phyloP scores from a whole-genome alignment of 2,888 invertebrate species.

The Plutella xylostella region DNA sequence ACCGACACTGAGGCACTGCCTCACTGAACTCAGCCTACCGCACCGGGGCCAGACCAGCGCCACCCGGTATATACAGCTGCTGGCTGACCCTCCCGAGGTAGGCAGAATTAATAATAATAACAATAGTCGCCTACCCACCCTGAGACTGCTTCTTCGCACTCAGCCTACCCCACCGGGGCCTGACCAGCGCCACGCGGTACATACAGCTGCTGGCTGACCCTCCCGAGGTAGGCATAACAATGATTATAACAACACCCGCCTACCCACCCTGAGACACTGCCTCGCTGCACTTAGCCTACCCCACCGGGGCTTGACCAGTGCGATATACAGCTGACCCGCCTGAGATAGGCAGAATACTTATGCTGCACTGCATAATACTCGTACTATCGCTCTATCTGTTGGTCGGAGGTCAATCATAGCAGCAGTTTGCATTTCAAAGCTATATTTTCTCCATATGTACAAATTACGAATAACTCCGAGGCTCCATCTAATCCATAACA shows the following conservation, averaged over 20 bases:
- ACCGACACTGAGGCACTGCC: slow-evolving; percentile 49
- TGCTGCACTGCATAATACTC: too few relatives aligned
- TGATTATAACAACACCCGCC: too few relatives aligned
- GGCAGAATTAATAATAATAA: too few relatives aligned
- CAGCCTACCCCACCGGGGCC: slow-evolving; percentile 46
- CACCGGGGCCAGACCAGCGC: slow-evolving; percentile 82
- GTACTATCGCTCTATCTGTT: too few relatives aligned
- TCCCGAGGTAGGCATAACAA: slow-evolving; percentile 81
- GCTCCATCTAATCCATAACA: too few relatives aligned
- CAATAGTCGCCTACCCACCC: slow-evolving; percentile 37
- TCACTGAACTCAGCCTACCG: slow-evolving; percentile 51
- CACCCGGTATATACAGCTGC: slow-evolving; percentile 87
- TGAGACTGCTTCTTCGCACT: slow-evolving; percentile 58
- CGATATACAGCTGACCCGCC: slow-evolving; percentile 91
- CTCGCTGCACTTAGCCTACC: slow-evolving; percentile 53
- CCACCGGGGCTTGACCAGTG: slow-evolving; percentile 79
- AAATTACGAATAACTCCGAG: too few relatives aligned
- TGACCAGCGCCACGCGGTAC: slow-evolving; percentile 91
- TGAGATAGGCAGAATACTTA: slow-evolving; percentile 79
- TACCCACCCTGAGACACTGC: slow-evolving; percentile 50
- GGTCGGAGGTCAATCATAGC: too few relatives aligned
- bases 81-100: slow-evolving; percentile 86
- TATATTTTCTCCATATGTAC: too few relatives aligned
- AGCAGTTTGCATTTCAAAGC: too few relatives aligned
- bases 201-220: slow-evolving; percentile 86